Evolutionary conservation across 2,888 invertebrate genomes (phyloP).

Genomic region (Lithophane socia): DNA sequence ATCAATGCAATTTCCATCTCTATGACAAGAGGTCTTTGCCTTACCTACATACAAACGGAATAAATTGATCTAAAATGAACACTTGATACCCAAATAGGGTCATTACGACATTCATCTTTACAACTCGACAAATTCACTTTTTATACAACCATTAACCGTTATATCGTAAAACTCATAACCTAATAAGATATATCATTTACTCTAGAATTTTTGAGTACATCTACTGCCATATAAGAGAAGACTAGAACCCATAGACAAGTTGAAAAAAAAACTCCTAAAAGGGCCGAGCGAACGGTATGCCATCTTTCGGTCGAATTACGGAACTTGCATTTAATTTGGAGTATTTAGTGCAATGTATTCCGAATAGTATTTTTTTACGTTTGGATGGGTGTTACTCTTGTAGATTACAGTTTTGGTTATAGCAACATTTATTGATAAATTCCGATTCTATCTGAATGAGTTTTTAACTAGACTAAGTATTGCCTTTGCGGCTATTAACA

Average conservation of each 20-base stretch:
- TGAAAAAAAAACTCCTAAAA: constrained; percentile 27
- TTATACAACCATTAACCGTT: constrained; percentile 8
- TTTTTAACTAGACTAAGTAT: neutral
- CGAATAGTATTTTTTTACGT: neutral
- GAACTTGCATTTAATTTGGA: constrained; percentile 20
- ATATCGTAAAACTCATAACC: constrained; percentile 14
- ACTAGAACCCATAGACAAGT: constrained; percentile 23
- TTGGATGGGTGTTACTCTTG: neutral
- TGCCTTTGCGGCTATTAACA: neutral
- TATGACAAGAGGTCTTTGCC: neutral
- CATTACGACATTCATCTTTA: neutral
- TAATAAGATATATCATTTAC: constrained; percentile 28
- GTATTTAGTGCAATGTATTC: constrained; percentile 6
- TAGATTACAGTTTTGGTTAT: neutral
- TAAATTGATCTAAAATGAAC: neutral
- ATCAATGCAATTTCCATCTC: no score
- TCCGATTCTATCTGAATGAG: neutral
- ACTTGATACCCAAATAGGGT: neutral
- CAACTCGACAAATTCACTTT: neutral
- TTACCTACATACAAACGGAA: neutral
- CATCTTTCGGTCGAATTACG: constrained; percentile 36
- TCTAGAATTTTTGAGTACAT: constrained; percentile 53
- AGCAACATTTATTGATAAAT: neutral
- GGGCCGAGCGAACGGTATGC: constrained; percentile 26
- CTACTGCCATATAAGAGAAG: constrained; percentile 51